Evolutionary conservation across 2,113 vertebrate genomes (phyloP), one percentile per base, ranked within the genome.

Genomic region (Corythoichthys intestinalis): DNA sequence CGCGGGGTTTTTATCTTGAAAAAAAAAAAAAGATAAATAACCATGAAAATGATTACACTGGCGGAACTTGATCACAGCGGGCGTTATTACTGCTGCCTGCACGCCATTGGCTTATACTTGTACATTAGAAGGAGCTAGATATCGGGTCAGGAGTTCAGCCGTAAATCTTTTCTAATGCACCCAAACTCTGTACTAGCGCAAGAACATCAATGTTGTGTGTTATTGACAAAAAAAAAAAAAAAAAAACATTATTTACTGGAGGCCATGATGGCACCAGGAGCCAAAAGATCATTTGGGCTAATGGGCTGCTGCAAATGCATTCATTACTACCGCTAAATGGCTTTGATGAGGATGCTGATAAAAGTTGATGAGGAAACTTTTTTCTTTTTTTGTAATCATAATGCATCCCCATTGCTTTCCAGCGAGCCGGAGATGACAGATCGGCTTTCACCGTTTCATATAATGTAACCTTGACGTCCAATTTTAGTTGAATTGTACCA

Each of bases 31-130:
- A 50, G 53, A 83, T 73, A 74, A 83, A 81, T 83, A 78, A 81
- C 81, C 78, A 80, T 85, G 85, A 81, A 86, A 85, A 85, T 77
- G 71, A 83, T 80, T 67, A 52, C 68, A 58, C 77, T 20, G 34
- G 17, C 38, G 62, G 70, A 78, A 61, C 74, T 74, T 73, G 71
- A 84, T 78, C 73, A 65, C 69, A 67, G 66, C 53, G 34, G 58
- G 82, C 56, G 44, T 72, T 78, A 78, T 77, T 62, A 77, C 65
- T 14, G 44, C 65, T 73, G 79, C 76, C 75, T 58, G 28, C 63
- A 78, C 69, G 37, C 65, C 61, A 63, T 65, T 77, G 57, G 38
- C 49, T 80, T 57, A 44, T 58, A 72, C 56, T 14, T 58, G 56
- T 58, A 58, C 62, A 78, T 83, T 75, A 76, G 44, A 73, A 73